These are phyloP conservation scores for Apolygus lucorum DNA, from an alignment of 1,140 invertebrate genomes.

Conservation along the genomic window DNA sequence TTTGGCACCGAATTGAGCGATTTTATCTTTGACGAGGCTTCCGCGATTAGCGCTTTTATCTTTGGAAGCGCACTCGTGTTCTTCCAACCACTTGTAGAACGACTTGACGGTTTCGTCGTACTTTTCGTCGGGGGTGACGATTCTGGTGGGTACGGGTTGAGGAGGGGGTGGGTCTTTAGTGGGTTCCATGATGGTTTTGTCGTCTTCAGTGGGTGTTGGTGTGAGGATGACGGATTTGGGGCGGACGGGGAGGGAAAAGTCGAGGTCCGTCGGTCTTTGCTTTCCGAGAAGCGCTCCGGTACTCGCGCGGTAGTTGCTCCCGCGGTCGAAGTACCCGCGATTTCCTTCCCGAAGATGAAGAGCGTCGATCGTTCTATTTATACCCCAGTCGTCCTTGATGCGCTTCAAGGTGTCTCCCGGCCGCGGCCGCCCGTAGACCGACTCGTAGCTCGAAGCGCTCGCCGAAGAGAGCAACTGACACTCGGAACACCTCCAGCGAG, in stretches of 20 bases:
- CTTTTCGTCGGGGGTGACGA: neutral
- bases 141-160: neutral
- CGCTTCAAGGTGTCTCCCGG: neutral
- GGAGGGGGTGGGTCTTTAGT: too few relatives aligned
- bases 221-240: neutral
- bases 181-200: too few relatives aligned
- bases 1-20: neutral
- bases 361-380: neutral
- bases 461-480: neutral
- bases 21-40: neutral
- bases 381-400: neutral
- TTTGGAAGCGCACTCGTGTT: slow-evolving; percentile 1
- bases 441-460: neutral
- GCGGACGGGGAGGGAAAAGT: neutral
- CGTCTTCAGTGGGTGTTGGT: neutral
- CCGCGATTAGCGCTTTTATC: neutral
- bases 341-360: neutral
- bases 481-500: neutral
- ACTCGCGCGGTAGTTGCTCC: neutral
- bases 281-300: neutral
- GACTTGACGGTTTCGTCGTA: neutral
- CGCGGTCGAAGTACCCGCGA: neutral
- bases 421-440: neutral
- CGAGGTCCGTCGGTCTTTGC: neutral
- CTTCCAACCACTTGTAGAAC: slow-evolving; percentile 10